Conservation (phyloP, 2,888 invertebrate genomes). For the Phaonia tiefii region DNA sequence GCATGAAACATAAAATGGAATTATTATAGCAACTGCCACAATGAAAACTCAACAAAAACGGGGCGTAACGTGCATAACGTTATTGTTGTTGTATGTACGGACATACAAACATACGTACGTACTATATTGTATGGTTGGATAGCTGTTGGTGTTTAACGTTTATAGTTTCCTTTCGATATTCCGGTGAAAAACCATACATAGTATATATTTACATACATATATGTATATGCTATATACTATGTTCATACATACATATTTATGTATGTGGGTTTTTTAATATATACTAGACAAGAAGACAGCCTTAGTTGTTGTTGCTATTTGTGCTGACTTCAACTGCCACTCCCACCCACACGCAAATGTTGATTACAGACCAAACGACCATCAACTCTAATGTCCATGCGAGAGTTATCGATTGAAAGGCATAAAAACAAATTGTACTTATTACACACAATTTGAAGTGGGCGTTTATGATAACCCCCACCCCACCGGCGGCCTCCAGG, state of each 20-base stretch:
- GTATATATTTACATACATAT: not conserved
- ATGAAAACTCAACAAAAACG: conserved; percentile 26
- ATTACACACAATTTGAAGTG: not conserved
- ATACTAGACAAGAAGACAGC: conserved; percentile 8
- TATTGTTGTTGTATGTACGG: conserved; percentile 4
- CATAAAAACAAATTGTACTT: not conserved
- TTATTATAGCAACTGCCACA: not conserved
- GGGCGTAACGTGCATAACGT: conserved; percentile 51
- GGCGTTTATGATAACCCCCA: not conserved
- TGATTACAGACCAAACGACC: conserved; percentile 5
- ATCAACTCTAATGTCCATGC: not conserved
- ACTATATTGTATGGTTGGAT: not conserved
- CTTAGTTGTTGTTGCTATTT: conserved; percentile 18
- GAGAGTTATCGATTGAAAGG: conserved; percentile 18
- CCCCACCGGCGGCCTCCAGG: not conserved
- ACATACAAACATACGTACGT: too few relatives aligned
- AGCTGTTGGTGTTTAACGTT: conserved; percentile 9
- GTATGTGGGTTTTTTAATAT: not conserved
- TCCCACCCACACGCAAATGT: conserved; percentile 56
- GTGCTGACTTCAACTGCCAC: conserved; percentile 49
- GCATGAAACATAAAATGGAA: conserved; percentile 10
- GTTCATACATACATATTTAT: not conserved
- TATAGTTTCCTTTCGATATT: conserved; percentile 1
- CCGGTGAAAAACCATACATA: conserved; percentile 7
- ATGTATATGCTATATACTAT: too few relatives aligned